Percentiles rank a stretch among this genome's conserved stretches.
These are phyloP conservation scores for Scytalopus superciliaris DNA, from an alignment of 2,113 vertebrate species.

Conservation along the genomic window DNA sequence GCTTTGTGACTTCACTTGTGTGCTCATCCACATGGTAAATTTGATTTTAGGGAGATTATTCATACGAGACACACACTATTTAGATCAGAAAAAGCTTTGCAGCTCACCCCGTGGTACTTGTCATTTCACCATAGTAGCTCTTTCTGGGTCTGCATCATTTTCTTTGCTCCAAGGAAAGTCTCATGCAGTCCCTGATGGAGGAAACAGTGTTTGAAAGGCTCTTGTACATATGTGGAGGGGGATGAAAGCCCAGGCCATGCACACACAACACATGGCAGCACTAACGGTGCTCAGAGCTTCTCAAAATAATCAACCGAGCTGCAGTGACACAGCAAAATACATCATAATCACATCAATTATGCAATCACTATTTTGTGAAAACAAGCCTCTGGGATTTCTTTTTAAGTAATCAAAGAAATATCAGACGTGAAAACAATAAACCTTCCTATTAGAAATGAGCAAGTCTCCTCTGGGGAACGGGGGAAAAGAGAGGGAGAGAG, in stretches of 20 bases:
- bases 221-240: not conserved
- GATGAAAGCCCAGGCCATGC: not conserved
- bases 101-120: not conserved
- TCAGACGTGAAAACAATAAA: constrained; percentile 45
- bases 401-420: constrained; percentile 68
- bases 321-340: constrained; percentile 55
- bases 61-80: not conserved
- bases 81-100: not conserved
- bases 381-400: constrained; percentile 64
- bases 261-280: not conserved
- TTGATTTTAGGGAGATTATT: not conserved
- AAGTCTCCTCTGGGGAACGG: not conserved
- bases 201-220: not conserved
- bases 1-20: not conserved
- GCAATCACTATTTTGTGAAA: constrained; percentile 62
- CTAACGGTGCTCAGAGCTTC: constrained; percentile 32
- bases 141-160: not conserved
- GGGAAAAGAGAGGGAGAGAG: fast-evolving
- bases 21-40: not conserved
- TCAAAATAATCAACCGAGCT: constrained; percentile 45
- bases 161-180: not conserved
- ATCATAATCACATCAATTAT: constrained; percentile 61
- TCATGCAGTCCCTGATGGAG: not conserved
- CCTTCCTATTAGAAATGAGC: constrained; percentile 17
- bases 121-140: not conserved